Base-by-base conservation (phyloP, 2,797 vertebrate species). In the Molossus molossus region DNA sequence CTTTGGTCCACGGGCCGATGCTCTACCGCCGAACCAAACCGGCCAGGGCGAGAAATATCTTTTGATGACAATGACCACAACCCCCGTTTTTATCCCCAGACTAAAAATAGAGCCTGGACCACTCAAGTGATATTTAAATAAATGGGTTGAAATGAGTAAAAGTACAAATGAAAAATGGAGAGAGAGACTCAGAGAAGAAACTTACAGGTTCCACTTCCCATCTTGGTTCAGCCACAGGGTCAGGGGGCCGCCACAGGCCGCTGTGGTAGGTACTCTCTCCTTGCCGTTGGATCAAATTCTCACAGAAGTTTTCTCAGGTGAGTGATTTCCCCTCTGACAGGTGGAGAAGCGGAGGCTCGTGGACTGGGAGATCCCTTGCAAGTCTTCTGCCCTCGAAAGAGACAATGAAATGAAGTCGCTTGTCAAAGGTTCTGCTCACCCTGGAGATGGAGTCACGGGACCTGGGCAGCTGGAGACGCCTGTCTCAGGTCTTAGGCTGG, bases 61-160 rank as follows among this genome's bases (percentile, higher is more conserved):
- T 96, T 85, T 58, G 55, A 62, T 91, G 25, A 17, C 14, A 64
- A 29, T 83, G 27, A 58, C 57, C 7, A 3, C 15, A 55, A 50
- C 11, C 29, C 37, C 58, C 50, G 17, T 64, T 86, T 86, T 82
- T 69, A 88, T 70, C 33, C 18, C 18, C 45, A 57, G 60, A 70
- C 58, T 94, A 50, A 57, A 67, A 62, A 45, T 13, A 60, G 50
- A 62, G 37, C 57, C 48, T 53, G 17, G 73, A 84, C 73, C 67
- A 58, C 48, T 40, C 29, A 67, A 83, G 7, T 79, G n/a, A 6
- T 62, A 85, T 79, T 93, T 92, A n/a, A 89, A 69, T 86, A 55
- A 70, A 29, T 29, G 21, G 55, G 33, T 37, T 76, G 60, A 67
- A 84, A 29, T 91, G 82, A 25, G 50, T 53, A 10, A 58, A 75